Base-by-base conservation (phyloP, 2,888 invertebrate genomes). In the Drosophila nigricruria region DNA sequence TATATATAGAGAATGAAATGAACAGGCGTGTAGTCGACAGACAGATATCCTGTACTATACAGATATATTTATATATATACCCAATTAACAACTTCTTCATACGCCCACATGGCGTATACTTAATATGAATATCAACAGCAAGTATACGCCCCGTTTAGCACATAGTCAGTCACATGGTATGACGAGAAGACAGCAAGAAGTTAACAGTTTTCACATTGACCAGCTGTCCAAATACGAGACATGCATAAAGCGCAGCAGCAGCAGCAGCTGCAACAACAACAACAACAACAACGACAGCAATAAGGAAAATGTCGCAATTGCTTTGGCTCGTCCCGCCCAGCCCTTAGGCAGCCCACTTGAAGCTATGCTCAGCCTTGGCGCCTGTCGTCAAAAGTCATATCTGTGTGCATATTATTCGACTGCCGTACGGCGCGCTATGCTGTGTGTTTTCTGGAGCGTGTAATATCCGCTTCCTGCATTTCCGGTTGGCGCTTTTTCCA, bases 391-490 rank as follows among this genome's bases (percentile, higher is more conserved):
- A 70, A 89, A 85, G 90, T 88, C 89, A 90, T 88, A 86, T 90
- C 87, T 88, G 67, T 79, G 53, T 70, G 74, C 81, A 88, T 88
- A 87, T 87, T 90, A 88, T 88, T 77, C 65, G 73, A 68, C 69
- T 62, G 73, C 43, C 53, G 50, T 43, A 53, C 42, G 43, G 47
- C 42, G 53, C 52, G 34, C 40, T 57, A 43, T 42, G 50, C 49
- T 69, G 69, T 77, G 79, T 79, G 84, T 65, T 88, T 90, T 90
- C 84, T 88, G 90, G 89, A 88, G 88, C 88, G 90, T 88, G 90
- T 88, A 88, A 88, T 88, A 90, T 90, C 84, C 89, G 84, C 83
- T 88, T 88, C 88, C 88, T 83, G 87, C 89, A 90, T 88, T 90
- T 87, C 89, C 90, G 90, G 89, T 83, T 90, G 76, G 62, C 77